Conservation (phyloP, 2,888 invertebrate species). For the Thymelicus acteon region DNA sequence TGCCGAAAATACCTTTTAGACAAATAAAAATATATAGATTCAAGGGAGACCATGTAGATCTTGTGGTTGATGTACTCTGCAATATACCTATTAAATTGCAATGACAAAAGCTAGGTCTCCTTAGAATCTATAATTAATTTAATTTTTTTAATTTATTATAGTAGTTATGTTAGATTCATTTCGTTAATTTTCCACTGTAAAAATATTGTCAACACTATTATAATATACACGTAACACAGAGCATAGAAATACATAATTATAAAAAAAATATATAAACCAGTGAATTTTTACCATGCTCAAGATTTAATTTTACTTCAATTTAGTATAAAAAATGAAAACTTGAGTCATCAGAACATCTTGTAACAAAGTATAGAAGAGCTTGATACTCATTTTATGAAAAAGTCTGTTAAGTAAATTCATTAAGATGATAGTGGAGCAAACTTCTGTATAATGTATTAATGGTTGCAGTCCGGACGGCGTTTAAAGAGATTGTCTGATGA, state of each 20-base stretch:
- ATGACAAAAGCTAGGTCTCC: no score
- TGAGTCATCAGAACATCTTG: neutral
- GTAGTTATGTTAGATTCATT: no score
- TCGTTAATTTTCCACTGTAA: no score
- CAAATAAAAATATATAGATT: neutral
- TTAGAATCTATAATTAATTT: no score
- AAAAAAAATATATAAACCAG: no score
- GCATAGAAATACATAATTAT: no score
- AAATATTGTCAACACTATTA: no score
- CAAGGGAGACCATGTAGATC: no score
- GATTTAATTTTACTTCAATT: neutral
- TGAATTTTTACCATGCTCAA: neutral
- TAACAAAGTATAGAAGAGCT: conserved; percentile 8
- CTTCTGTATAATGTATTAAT: conserved; percentile 37
- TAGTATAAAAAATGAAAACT: neutral
- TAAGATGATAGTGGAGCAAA: conserved; percentile 37
- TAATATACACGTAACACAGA: no score
- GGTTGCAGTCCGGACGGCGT: conserved; percentile 31
- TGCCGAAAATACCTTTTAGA: conserved; percentile 13
- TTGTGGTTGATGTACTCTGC: no score
- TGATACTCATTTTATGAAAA: conserved; percentile 23
- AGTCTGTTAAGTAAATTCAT: conserved; percentile 33
- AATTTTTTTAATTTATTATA: no score
- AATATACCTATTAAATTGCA: no score
- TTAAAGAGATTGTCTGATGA: conserved; percentile 26